Evolutionary conservation across 2,888 invertebrate genomes (phyloP).

Genomic region (Mechanitis messenoides): DNA sequence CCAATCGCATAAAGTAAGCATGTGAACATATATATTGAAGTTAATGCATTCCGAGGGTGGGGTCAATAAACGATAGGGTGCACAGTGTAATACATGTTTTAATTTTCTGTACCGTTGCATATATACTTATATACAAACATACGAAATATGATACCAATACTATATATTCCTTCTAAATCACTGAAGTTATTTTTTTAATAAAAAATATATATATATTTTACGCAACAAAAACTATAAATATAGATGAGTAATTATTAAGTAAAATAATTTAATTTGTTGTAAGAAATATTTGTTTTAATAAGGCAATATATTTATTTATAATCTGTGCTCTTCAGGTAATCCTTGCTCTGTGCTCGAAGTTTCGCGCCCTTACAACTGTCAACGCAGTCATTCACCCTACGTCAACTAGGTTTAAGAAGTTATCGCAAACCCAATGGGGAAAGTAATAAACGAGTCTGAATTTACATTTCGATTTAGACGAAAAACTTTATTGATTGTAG

Average conservation of each 20-base stretch:
- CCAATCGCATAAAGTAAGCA: slow-evolving; percentile 44
- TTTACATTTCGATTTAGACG: slow-evolving; percentile 41
- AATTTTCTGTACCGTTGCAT: no score
- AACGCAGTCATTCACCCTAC: slow-evolving; percentile 65
- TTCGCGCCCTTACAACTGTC: slow-evolving; percentile 60
- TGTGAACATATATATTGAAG: slow-evolving; percentile 39
- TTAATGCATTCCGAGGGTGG: slow-evolving; percentile 60
- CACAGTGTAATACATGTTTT: slow-evolving; percentile 21
- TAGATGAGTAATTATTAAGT: no score
- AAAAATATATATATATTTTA: no score
- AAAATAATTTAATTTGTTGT: no score
- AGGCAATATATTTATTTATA: neutral
- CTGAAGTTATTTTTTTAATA: no score
- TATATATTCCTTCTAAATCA: no score
- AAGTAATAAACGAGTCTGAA: slow-evolving; percentile 58
- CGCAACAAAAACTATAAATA: no score
- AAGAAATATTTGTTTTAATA: neutral
- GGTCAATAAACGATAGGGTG: slow-evolving; percentile 60
- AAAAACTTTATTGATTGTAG: slow-evolving; percentile 29
- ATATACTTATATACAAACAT: no score
- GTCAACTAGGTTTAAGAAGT: slow-evolving; percentile 67
- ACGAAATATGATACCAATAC: no score
- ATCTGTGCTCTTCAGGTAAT: slow-evolving; percentile 7
- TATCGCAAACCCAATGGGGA: slow-evolving; percentile 57
- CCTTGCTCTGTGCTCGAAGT: slow-evolving; percentile 34